phyloP scores from a whole-genome alignment of 1,140 invertebrate genomes.

The Aphelenchoides besseyi region DNA sequence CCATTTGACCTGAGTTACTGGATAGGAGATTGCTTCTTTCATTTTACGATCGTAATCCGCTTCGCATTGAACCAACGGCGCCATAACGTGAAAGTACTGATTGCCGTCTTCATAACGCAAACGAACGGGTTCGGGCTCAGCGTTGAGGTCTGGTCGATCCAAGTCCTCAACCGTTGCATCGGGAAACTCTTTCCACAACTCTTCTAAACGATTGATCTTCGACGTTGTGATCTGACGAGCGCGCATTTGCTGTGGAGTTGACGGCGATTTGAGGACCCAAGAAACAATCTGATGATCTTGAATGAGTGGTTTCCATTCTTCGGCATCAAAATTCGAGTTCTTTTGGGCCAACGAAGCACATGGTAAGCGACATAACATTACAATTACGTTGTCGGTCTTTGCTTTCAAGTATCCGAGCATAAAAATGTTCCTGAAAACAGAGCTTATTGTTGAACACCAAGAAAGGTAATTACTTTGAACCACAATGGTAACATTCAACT shows the following conservation, averaged over 20 bases:
- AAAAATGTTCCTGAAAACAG: slow-evolving; percentile 77
- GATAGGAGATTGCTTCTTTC: slow-evolving; percentile 96
- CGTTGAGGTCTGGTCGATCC: slow-evolving; percentile 78
- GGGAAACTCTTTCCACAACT: slow-evolving; percentile 79
- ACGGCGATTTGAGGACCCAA: slow-evolving; percentile 93
- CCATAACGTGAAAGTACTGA: slow-evolving; percentile 78
- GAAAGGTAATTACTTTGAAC: slow-evolving; percentile 67
- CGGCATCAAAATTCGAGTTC: slow-evolving; percentile 90
- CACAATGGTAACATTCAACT: slow-evolving; percentile 97
- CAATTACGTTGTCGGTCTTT: slow-evolving; percentile 98
- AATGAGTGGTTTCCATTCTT: slow-evolving; percentile 96
- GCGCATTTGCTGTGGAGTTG: slow-evolving; percentile 87
- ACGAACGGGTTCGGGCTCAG: slow-evolving; percentile 75
- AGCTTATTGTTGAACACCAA: background rate
- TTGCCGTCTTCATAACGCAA: slow-evolving; percentile 93
- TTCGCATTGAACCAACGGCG: slow-evolving; percentile 90
- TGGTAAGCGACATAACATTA: slow-evolving; percentile 90
- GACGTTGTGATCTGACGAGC: slow-evolving; percentile 90
- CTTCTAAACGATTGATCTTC: slow-evolving; percentile 95
- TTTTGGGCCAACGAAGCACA: slow-evolving; percentile 92
- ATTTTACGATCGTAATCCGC: slow-evolving; percentile 96
- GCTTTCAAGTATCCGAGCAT: slow-evolving; percentile 97
- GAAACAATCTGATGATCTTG: slow-evolving; percentile 88
- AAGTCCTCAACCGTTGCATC: slow-evolving; percentile 65
- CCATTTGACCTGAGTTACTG: slow-evolving; percentile 97